Evolutionary conservation across 2,113 vertebrate species (phyloP).

Genomic region (Rynchops niger): DNA sequence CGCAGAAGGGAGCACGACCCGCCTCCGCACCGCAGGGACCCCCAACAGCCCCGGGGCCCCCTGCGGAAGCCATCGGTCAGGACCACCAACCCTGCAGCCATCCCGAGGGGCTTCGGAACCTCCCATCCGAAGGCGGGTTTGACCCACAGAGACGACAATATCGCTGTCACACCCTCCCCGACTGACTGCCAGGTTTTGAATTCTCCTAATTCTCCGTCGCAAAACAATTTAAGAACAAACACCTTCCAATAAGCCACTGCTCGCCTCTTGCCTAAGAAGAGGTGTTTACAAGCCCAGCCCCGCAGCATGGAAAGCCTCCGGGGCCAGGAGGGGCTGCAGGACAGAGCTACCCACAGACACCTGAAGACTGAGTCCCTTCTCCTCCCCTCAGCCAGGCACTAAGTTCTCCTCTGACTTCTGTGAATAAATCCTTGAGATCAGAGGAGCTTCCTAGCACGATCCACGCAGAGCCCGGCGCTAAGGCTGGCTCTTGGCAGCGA

Average conservation of each 20-base stretch:
- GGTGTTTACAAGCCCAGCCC: fast-evolving
- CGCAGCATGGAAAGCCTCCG: fast-evolving
- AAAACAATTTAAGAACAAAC: background rate
- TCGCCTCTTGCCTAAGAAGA: background rate
- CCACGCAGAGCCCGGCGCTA: fast-evolving
- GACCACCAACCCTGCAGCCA: background rate
- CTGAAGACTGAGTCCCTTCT: background rate
- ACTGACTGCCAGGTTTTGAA: too few relatives aligned
- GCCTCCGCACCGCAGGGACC: fast-evolving
- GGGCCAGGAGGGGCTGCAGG: background rate
- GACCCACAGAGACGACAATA: fast-evolving
- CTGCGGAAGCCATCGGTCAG: fast-evolving
- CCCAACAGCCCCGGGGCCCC: fast-evolving
- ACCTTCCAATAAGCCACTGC: too few relatives aligned
- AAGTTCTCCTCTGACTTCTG: background rate
- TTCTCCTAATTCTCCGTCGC: fast-evolving
- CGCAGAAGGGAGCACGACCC: background rate
- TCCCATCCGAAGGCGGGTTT: fast-evolving
- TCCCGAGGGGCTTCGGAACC: background rate
- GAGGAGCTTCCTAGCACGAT: background rate
- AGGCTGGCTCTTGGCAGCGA: fast-evolving
- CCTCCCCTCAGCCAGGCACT: fast-evolving
- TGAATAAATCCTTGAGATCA: background rate
- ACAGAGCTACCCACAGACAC: background rate
- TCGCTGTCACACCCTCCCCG: fast-evolving